phyloP scores from a whole-genome alignment of 2,797 vertebrate genomes.

The Kryptopterus vitreolus region DNA sequence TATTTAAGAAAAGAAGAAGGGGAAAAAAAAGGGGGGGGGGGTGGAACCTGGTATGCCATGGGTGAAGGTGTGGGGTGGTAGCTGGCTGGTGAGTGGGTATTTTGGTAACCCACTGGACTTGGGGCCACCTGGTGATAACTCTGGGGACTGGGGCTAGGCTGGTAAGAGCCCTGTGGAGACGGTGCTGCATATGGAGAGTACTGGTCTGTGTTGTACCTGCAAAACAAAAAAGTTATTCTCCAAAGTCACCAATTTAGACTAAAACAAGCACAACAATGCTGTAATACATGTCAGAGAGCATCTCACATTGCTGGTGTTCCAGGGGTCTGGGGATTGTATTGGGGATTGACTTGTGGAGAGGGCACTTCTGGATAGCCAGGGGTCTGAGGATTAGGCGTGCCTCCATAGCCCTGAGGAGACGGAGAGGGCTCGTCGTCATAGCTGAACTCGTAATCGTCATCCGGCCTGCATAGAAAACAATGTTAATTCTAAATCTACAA shows the following conservation, averaged over 20 bases:
- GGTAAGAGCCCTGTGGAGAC: slow-evolving; percentile 93
- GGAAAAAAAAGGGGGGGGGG: too few species aligned
- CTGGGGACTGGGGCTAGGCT: slow-evolving; percentile 92
- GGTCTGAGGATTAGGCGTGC: slow-evolving; percentile 92
- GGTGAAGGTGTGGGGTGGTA: slow-evolving; percentile 92
- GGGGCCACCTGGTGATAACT: slow-evolving; percentile 95
- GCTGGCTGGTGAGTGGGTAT: slow-evolving; percentile 92
- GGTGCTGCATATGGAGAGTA: slow-evolving; percentile 92
- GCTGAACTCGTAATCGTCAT: slow-evolving; percentile 90
- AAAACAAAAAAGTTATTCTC: slow-evolving; percentile 1
- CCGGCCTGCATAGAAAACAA: slow-evolving; percentile 70
- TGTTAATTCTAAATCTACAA: neutral
- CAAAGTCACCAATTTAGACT: neutral
- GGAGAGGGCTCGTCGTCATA: slow-evolving; percentile 92
- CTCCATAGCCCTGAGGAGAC: slow-evolving; percentile 90
- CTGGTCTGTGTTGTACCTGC: slow-evolving; percentile 95
- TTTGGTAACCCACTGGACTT: slow-evolving; percentile 91
- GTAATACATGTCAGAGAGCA: neutral
- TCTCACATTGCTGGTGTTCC: slow-evolving; percentile 94
- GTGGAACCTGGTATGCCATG: slow-evolving; percentile 90
- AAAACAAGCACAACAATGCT: neutral
- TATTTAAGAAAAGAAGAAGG: neutral
- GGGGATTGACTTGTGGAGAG: slow-evolving; percentile 91
- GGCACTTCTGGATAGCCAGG: slow-evolving; percentile 93
- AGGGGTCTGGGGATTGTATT: slow-evolving; percentile 93